Percentiles rank a stretch among this genome's conserved stretches.
Evolutionary conservation across 2,113 vertebrate genomes (phyloP).

Genomic region (Progne subis): DNA sequence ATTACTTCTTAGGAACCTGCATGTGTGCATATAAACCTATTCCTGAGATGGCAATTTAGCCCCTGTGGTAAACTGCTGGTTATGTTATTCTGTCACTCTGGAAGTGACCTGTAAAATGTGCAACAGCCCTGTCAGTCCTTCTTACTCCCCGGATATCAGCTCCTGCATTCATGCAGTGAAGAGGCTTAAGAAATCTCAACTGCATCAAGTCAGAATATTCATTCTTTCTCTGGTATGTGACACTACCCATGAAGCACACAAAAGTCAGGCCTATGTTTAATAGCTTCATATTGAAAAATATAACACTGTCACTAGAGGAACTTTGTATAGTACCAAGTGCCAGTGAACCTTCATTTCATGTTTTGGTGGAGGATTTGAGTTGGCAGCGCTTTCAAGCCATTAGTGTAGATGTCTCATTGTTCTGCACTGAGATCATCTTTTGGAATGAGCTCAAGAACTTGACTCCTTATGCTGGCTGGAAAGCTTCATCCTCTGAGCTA

Average conservation of each 20-base stretch:
- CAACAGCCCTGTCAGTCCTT: not conserved
- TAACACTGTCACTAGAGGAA: not conserved
- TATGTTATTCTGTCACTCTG: not conserved
- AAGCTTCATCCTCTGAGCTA: not conserved
- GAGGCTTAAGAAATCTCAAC: not conserved
- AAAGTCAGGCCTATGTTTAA: not conserved
- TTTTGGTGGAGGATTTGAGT: not conserved
- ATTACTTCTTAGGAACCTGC: not conserved
- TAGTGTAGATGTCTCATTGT: not conserved
- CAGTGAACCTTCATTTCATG: not conserved
- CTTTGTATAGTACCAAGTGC: not conserved
- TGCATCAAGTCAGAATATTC: not conserved
- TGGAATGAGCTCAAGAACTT: not conserved
- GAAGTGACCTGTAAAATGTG: not conserved
- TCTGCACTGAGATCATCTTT: not conserved
- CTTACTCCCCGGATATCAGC: not conserved
- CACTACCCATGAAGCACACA: not conserved
- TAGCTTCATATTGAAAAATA: not conserved
- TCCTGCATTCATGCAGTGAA: not conserved
- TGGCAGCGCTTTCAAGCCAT: not conserved
- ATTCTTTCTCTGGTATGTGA: not conserved
- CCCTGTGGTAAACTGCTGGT: not conserved
- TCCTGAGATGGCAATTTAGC: not conserved
- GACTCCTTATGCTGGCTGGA: not conserved
- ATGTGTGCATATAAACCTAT: too few species aligned